Evolutionary conservation across 2,888 invertebrate species (phyloP), one percentile per base, ranked within the genome.

Genomic region (Spialia ferax): DNA sequence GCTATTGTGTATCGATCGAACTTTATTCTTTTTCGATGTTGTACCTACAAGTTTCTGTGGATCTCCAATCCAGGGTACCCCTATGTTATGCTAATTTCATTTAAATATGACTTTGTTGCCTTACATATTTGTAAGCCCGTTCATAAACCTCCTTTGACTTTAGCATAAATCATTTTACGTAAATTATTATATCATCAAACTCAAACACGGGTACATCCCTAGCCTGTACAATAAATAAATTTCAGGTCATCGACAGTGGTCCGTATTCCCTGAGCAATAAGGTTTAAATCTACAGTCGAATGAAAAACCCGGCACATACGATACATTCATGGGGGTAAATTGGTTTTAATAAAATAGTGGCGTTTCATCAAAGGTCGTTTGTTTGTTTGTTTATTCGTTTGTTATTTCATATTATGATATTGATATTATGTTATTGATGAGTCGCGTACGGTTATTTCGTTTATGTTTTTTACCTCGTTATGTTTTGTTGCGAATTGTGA

Each of bases 281-380:
- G 66, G 60, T 54, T 61, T 54, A 60, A 60, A 66, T 29, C 15
- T 22, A 45, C 45, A 38, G 8, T 13, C 45, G 45, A 61, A 61
- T 55, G 42, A 52, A 66, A 66, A 66, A 42, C 52, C 50, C 20
- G 6, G 29, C n/a, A 1, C 23, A 29, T 8, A 22, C 60, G 54
- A 42, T 52, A 66, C 60, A 61, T 54, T 60, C 66, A 45, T 26
- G 60, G 45, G 45, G 64, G 69, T 48, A 76, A 78, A 83, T 85
- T 80, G 79, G 70, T 76, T 82, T 84, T 78, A 80, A 84, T 85
- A 83, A 82, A 82, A 81, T 77, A 82, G 76, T 75, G 71, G 69
- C 63, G 64, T 70, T 74, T 74, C 71, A 72, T 78, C 71, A 67
- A 35, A 66, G 42, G 22, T 29, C 32, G 45, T 55, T 52, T 60